Conservation (phyloP, 2,113 vertebrate species). For the Pongo abelii region DNA sequence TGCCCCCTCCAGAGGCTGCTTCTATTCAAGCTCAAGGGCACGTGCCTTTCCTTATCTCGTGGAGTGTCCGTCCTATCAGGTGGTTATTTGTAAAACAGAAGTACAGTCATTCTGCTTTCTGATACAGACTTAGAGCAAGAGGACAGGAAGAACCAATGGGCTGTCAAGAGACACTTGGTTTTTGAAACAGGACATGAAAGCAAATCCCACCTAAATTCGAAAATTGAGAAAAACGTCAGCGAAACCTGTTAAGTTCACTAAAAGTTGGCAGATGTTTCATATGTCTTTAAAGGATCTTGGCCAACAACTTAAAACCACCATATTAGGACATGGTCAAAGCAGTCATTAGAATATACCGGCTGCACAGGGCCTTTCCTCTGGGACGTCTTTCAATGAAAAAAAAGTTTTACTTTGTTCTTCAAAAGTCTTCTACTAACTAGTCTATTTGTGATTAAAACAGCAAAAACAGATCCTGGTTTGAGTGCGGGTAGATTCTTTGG, state of each 20-base stretch:
- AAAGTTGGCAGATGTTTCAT: neutral
- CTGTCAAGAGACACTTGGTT: neutral
- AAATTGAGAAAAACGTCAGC: neutral
- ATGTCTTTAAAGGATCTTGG: neutral
- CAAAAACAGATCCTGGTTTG: neutral
- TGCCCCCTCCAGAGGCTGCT: rapidly evolving
- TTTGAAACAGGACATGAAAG: neutral
- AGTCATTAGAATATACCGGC: neutral
- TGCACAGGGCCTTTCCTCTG: neutral
- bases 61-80: neutral
- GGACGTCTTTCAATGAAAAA: neutral
- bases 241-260: neutral
- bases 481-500: neutral
- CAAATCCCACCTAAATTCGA: neutral
- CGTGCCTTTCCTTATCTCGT: rapidly evolving
- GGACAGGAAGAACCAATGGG: rapidly evolving
- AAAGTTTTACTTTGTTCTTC: neutral
- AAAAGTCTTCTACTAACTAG: neutral
- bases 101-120: neutral
- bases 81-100: neutral
- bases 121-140: neutral
- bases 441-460: neutral
- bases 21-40: rapidly evolving
- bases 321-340: neutral
- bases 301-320: neutral